Evolutionary conservation across 2,113 vertebrate genomes (phyloP).

Genomic region (Myotis brandtii): DNA sequence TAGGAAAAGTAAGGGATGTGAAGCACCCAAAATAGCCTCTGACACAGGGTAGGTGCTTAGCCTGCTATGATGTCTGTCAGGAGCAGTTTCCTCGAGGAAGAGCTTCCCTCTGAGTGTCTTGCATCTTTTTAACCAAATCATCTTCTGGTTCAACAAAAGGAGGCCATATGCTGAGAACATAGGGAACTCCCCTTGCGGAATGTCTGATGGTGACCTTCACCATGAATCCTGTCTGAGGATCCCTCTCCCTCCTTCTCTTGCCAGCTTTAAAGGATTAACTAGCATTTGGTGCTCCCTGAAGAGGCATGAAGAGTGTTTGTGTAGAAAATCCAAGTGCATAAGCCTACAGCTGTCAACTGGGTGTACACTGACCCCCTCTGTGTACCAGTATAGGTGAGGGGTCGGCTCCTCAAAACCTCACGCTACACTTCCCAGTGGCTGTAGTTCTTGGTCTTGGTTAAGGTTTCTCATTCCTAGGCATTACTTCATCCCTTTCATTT

Average conservation of each 20-base stretch:
- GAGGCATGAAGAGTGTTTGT: neutral
- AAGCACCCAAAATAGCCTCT: neutral
- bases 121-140: neutral
- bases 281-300: neutral
- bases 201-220: neutral
- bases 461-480: neutral
- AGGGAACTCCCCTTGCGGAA: neutral
- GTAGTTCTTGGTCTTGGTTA: neutral
- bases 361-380: neutral
- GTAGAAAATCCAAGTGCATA: neutral
- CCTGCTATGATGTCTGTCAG: fast-evolving
- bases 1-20: neutral
- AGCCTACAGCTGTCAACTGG: neutral
- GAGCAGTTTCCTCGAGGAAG: neutral
- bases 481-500: neutral
- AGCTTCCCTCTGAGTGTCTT: neutral
- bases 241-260: constrained; percentile 20
- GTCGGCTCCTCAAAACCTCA: neutral
- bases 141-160: neutral
- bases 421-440: neutral
- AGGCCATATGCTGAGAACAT: neutral
- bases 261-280: constrained; percentile 26
- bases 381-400: neutral
- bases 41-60: fast-evolving
- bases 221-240: neutral